These are phyloP conservation scores for Nannospalax galili DNA, from an alignment of 2,113 vertebrate species.

Conservation along the genomic window DNA sequence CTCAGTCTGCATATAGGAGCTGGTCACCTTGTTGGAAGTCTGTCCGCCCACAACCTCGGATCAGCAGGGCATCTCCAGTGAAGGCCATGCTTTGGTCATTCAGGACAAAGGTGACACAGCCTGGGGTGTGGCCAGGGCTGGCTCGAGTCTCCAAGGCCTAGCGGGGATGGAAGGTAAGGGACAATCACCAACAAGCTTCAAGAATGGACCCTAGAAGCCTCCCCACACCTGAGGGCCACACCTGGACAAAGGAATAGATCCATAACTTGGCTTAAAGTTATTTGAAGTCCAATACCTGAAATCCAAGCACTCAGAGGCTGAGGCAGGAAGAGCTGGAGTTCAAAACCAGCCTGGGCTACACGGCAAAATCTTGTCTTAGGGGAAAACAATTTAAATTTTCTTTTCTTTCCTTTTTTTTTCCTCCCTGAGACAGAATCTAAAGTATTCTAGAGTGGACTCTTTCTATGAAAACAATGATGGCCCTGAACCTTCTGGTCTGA, in stretches of 20 bases:
- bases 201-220: not conserved
- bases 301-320: no score
- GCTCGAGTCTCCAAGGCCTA: slow-evolving; percentile 88
- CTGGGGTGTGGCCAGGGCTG: slow-evolving; percentile 94
- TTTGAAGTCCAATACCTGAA: not conserved
- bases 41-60: slow-evolving; percentile 93
- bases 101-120: slow-evolving; percentile 90
- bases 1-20: no score
- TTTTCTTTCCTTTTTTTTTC: not conserved
- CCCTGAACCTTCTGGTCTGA: no score
- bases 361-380: not conserved
- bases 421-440: not conserved
- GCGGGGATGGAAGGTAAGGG: not conserved
- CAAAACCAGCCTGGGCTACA: not conserved
- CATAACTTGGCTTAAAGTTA: not conserved
- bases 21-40: slow-evolving; percentile 94
- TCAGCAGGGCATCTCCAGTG: slow-evolving; percentile 92
- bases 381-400: not conserved
- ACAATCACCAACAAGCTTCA: not conserved
- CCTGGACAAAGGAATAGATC: not conserved
- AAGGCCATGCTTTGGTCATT: slow-evolving; percentile 91
- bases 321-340: not conserved
- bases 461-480: not conserved
- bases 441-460: no score
- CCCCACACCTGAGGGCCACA: not conserved